Evolutionary conservation across 1,140 invertebrate species (phyloP).

Genomic region (Sarcophaga bullata): DNA sequence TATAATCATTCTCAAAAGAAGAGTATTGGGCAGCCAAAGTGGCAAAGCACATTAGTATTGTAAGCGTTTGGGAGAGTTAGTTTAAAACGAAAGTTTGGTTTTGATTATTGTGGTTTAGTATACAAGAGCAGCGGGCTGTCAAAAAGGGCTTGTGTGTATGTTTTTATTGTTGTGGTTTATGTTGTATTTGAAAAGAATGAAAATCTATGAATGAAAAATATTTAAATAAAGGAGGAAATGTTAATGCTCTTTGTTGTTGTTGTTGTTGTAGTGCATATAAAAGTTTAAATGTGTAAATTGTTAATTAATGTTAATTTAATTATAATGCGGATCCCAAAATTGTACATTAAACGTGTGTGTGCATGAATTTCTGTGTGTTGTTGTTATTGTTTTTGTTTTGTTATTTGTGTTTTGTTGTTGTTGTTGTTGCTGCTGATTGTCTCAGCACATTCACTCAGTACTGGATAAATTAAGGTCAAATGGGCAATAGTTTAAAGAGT

Average conservation of each 20-base stretch:
- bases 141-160: constrained; percentile 16
- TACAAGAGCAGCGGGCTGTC: background rate
- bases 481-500: no score
- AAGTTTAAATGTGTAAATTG: constrained; percentile 30
- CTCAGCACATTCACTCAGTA: no score
- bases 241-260: background rate
- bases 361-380: background rate
- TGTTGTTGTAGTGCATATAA: background rate
- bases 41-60: no score
- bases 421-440: no score
- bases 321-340: constrained; percentile 9
- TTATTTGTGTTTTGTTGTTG: no score
- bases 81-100: background rate
- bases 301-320: constrained; percentile 41
- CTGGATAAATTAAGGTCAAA: no score
- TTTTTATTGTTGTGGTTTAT: background rate
- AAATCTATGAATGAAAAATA: background rate
- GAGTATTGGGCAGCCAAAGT: no score
- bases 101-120: background rate
- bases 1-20: no score
- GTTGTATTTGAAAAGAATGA: constrained; percentile 8
- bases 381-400: background rate
- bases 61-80: background rate
- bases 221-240: constrained; percentile 4
- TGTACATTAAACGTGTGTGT: background rate